These are phyloP conservation scores for Drosophila austrosaltans DNA, from an alignment of 2,888 invertebrate species.

Conservation along the genomic window DNA sequence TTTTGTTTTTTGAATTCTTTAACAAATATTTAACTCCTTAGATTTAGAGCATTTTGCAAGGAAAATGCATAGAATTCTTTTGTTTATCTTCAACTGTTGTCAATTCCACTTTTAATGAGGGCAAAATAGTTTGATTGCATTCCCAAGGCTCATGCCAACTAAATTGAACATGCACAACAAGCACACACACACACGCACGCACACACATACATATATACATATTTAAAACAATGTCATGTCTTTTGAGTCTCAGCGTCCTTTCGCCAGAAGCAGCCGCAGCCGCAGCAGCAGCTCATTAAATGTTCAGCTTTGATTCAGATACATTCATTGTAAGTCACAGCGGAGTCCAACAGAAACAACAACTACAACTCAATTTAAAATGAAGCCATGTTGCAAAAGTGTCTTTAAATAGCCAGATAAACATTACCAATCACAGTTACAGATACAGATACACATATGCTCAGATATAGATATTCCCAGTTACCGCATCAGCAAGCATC, in stretches of 20 bases:
- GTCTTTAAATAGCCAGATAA: constrained; percentile 67
- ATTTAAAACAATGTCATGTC: constrained; percentile 5
- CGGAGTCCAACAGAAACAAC: neutral
- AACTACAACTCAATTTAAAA: constrained; percentile 41
- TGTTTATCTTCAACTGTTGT: constrained; percentile 2
- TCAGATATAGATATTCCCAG: constrained; percentile 46
- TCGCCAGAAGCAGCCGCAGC: constrained; percentile 1
- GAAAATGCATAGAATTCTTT: neutral
- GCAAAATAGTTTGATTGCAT: constrained; percentile 33
- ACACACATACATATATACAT: constrained; percentile 11
- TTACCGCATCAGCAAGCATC: constrained; percentile 65
- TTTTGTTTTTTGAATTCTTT: neutral
- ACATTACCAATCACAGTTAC: constrained; percentile 61
- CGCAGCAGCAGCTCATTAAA: neutral
- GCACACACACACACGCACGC: constrained; percentile 16
- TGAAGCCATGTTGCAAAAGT: constrained; percentile 62
- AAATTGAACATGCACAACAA: constrained; percentile 18
- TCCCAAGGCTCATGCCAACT: constrained; percentile 27
- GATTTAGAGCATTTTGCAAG: constrained; percentile 16
- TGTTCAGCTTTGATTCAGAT: constrained; percentile 23
- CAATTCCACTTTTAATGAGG: constrained; percentile 24
- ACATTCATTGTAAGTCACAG: constrained; percentile 4
- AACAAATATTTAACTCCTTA: neutral
- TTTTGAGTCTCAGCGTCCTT: constrained; percentile 2
- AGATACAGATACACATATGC: constrained; percentile 33